Conservation (phyloP, 2,797 vertebrate genomes). For the Thamnophis elegans region DNA sequence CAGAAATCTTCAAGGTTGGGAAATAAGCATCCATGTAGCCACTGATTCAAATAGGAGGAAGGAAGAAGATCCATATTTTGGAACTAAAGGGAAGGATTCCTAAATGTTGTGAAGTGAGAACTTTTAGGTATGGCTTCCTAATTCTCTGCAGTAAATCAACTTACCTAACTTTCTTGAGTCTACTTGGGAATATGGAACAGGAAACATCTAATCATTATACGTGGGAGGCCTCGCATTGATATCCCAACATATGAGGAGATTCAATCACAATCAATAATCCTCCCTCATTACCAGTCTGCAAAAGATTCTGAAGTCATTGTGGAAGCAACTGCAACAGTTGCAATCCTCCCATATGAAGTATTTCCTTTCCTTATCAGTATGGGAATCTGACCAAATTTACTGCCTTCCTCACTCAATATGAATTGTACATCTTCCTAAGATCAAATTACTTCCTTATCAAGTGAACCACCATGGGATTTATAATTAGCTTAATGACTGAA, state of each 20-base stretch:
- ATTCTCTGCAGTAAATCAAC: neutral
- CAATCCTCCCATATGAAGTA: neutral
- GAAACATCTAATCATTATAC: neutral
- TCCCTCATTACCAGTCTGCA: neutral
- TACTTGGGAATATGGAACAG: neutral
- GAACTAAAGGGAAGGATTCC: neutral
- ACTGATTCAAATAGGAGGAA: neutral
- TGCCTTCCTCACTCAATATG: neutral
- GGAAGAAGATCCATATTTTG: neutral
- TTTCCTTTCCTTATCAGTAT: neutral
- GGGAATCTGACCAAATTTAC: neutral
- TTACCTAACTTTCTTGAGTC: neutral
- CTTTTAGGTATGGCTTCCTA: neutral
- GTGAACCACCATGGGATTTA: neutral
- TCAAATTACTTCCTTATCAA: neutral
- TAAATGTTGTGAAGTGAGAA: neutral
- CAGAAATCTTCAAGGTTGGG: neutral
- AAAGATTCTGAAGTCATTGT: neutral
- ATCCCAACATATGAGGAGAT: neutral
- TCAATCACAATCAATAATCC: neutral
- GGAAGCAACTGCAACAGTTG: neutral
- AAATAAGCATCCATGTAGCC: neutral
- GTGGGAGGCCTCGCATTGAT: neutral
- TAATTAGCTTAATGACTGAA: neutral
- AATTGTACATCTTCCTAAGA: neutral